Conservation (phyloP, 1,140 invertebrate species). For the Platorchestia sp. region DNA sequence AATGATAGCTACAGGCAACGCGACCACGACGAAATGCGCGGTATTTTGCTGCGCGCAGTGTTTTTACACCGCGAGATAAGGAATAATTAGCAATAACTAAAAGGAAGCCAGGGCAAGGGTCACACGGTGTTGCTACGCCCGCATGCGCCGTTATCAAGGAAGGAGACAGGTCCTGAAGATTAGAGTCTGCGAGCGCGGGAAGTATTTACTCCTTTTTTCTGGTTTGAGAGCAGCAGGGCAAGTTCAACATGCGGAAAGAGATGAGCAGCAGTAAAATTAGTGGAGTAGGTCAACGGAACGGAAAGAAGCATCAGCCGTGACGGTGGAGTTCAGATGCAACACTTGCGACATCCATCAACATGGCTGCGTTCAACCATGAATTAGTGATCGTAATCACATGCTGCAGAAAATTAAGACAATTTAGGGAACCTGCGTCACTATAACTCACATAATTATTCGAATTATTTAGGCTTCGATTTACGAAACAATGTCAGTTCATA, state of each 20-base stretch:
- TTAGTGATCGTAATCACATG: not conserved
- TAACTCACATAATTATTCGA: not conserved
- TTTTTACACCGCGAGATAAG: not conserved
- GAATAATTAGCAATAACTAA: not conserved
- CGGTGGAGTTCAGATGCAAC: not conserved
- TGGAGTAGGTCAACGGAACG: slow-evolving; percentile 28
- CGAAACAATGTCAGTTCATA: too few relatives aligned
- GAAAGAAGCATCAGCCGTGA: not conserved
- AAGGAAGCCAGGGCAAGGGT: not conserved
- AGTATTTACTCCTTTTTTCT: not conserved
- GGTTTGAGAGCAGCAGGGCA: slow-evolving; percentile 30
- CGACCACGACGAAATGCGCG: not conserved
- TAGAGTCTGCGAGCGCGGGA: not conserved
- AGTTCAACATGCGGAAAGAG: not conserved
- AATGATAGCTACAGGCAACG: not conserved
- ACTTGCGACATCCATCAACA: not conserved
- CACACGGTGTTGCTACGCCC: not conserved
- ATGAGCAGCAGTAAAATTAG: slow-evolving; percentile 4
- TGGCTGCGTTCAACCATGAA: not conserved
- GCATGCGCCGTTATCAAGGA: not conserved
- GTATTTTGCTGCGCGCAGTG: not conserved
- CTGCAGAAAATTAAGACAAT: not conserved
- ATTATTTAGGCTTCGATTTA: too few relatives aligned
- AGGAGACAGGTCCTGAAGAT: slow-evolving; percentile 19
- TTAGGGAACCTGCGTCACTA: not conserved